Percentiles rank a stretch among this genome's conserved stretches.
These are phyloP conservation scores for rabbit (Oryctolagus cuniculus) DNA, from an alignment of 2,113 vertebrate genomes.

Conservation along the genomic window mOryCun1.1 NC_091436.1:112609001-112609500, in stretches of 20 bases:
- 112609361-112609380: not conserved
- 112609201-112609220: not conserved
- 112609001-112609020: not conserved
- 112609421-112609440: constrained; percentile 45
- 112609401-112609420: not conserved
- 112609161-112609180: not conserved
- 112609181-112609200: not conserved
- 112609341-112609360: not conserved
- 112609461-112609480: not conserved
- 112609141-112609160: not conserved
- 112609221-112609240: constrained; percentile 4
- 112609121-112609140: not conserved
- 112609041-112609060: not conserved
- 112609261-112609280: not conserved
- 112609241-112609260: not conserved
- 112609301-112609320: not conserved
- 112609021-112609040: not conserved
- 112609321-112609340: not conserved
- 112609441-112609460: not conserved
- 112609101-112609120: not conserved
- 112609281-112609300: not conserved
- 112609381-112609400: not conserved
- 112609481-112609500: constrained; percentile 49
- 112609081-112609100: not conserved
- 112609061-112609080: constrained; percentile 16